Conservation (phyloP, 2,888 invertebrate species). For the Anaspis maculata region DNA sequence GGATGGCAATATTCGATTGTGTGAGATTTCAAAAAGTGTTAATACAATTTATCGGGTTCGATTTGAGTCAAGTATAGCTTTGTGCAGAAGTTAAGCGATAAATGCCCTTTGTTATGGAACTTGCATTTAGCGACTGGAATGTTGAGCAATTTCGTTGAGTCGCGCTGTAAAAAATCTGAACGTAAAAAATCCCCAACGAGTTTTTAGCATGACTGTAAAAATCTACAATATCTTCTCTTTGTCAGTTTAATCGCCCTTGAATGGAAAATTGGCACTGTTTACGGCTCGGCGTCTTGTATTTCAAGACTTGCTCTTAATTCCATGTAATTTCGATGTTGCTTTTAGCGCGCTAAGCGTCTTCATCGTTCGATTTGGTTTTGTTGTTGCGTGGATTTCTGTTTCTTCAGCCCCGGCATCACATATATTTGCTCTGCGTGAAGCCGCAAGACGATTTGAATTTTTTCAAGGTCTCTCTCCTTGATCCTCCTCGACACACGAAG, state of each 20-base stretch:
- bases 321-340: no score
- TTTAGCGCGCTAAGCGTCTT: no score
- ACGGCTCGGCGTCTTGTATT: slow-evolving; percentile 7
- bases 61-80: no score
- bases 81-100: slow-evolving; percentile 6
- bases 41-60: no score
- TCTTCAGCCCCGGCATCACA: no score
- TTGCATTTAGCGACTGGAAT: slow-evolving; percentile 11
- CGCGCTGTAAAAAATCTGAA: slow-evolving; percentile 6
- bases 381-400: no score
- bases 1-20: no score
- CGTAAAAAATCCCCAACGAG: slow-evolving; percentile 12
- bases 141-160: slow-evolving; percentile 10
- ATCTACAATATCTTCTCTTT: slow-evolving; percentile 11
- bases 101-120: slow-evolving; percentile 6
- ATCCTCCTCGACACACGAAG: no score
- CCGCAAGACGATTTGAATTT: slow-evolving; percentile 11
- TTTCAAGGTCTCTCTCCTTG: slow-evolving; percentile 13
- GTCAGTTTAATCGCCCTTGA: slow-evolving; percentile 15
- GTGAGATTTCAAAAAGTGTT: no score
- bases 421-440: no score
- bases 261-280: slow-evolving; percentile 12
- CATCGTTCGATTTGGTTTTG: no score
- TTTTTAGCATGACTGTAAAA: slow-evolving; percentile 14
- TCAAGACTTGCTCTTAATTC: no score